Percentiles rank a stretch among this genome's conserved stretches.
phyloP scores from a whole-genome alignment of 2,888 invertebrate species.

The Drosophila algonquin region DNA sequence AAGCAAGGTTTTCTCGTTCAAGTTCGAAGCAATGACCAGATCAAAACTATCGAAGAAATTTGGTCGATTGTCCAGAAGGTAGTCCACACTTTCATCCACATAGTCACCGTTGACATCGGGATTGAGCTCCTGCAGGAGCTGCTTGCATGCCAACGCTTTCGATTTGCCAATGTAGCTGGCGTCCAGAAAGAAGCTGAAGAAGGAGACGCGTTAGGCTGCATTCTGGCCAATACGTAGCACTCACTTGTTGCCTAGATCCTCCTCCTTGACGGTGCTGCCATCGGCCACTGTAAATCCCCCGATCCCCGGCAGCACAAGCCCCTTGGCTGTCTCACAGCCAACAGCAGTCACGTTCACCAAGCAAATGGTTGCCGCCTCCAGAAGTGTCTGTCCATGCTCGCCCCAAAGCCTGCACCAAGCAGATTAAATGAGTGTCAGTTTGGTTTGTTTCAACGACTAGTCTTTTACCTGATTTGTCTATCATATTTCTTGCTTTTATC shows the following conservation, averaged over 20 bases:
- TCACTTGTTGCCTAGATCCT: slow-evolving; percentile 97
- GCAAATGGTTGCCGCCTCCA: slow-evolving; percentile 96
- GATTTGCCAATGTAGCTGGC: slow-evolving; percentile 91
- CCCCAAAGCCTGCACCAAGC: slow-evolving; percentile 93
- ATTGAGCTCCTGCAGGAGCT: slow-evolving; percentile 94
- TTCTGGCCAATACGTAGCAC: slow-evolving; percentile 26
- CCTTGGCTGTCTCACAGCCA: slow-evolving; percentile 97
- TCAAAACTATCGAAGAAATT: slow-evolving; percentile 94
- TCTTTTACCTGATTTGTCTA: slow-evolving; percentile 87
- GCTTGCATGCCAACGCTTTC: slow-evolving; percentile 92
- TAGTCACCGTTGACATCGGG: slow-evolving; percentile 96
- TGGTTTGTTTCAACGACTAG: not conserved
- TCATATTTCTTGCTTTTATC: slow-evolving; percentile 91
- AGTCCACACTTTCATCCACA: slow-evolving; percentile 94
- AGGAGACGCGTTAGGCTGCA: not conserved
- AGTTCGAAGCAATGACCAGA: slow-evolving; percentile 87
- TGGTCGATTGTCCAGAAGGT: slow-evolving; percentile 92
- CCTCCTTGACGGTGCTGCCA: slow-evolving; percentile 91
- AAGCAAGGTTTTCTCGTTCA: slow-evolving; percentile 86
- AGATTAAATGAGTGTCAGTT: not conserved
- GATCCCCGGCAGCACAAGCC: slow-evolving; percentile 96
- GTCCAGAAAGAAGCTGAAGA: slow-evolving; percentile 93
- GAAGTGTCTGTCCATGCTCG: slow-evolving; percentile 96
- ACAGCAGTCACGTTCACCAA: slow-evolving; percentile 96
- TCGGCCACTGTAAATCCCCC: slow-evolving; percentile 97